phyloP scores from a whole-genome alignment of 1,140 invertebrate genomes.

The Lepidurus packardi region DNA sequence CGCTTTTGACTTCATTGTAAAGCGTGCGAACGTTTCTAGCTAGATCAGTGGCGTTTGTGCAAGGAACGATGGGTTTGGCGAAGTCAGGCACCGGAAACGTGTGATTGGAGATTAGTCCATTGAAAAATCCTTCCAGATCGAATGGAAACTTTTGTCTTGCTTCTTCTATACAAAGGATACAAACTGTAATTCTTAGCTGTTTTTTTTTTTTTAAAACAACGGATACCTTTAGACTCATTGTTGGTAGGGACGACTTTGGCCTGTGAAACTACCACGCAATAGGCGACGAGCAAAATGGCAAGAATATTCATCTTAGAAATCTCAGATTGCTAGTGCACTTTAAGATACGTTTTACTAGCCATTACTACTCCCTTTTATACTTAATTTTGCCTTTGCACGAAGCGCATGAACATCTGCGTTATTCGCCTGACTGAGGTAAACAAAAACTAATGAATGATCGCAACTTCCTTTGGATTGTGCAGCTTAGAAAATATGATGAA shows the following conservation, averaged over 20 bases:
- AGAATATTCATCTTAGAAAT: constrained; percentile 4
- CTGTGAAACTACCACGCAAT: background rate
- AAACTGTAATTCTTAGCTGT: no score
- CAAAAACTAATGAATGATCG: background rate
- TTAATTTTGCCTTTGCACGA: background rate
- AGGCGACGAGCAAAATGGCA: background rate
- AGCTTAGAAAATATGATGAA: background rate
- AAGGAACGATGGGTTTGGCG: background rate
- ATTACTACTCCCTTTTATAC: background rate
- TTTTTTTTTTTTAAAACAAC: background rate
- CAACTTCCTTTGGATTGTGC: constrained; percentile 18
- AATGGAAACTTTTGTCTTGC: no score
- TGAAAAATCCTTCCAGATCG: no score
- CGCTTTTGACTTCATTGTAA: background rate
- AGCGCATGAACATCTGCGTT: background rate
- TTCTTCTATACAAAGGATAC: no score
- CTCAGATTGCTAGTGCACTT: background rate
- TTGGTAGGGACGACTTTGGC: background rate
- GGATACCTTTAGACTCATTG: background rate
- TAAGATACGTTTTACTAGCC: background rate
- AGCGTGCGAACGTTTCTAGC: background rate
- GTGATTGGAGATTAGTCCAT: no score
- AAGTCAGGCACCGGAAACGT: background rate
- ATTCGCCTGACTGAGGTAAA: background rate
- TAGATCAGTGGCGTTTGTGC: background rate